Percentiles rank a stretch among this genome's conserved stretches.
Conservation (phyloP, 2,113 vertebrate species). For the Prinia subflava region DNA sequence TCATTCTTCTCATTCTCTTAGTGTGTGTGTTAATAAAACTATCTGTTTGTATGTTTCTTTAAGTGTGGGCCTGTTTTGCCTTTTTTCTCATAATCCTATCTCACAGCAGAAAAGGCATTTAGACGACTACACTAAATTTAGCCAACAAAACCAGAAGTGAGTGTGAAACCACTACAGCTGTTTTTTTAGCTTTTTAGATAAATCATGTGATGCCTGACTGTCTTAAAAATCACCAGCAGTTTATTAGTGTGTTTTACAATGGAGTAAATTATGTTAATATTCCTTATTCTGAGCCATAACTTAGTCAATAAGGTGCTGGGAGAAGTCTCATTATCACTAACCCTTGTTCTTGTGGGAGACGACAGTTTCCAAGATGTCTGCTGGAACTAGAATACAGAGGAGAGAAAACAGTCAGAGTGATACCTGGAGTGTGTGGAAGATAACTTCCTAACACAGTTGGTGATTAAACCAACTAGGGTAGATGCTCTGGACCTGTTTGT, state of each 20-base stretch:
- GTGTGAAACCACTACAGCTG: too few species aligned
- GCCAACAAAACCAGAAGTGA: too few species aligned
- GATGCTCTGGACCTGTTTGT: neutral
- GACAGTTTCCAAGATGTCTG: neutral
- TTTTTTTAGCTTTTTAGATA: neutral
- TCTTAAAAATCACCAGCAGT: neutral
- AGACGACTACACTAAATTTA: too few species aligned
- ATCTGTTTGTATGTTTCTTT: too few species aligned
- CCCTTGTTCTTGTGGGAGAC: neutral
- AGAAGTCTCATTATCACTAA: neutral
- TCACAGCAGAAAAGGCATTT: too few species aligned
- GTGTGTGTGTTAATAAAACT: too few species aligned
- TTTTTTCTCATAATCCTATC: too few species aligned
- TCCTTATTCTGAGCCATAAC: neutral
- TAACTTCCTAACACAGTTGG: neutral
- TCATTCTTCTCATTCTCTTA: too few species aligned
- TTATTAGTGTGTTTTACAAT: neutral
- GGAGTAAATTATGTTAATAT: neutral
- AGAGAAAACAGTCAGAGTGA: neutral
- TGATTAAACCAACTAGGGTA: neutral
- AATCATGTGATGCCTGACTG: neutral
- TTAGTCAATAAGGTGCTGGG: neutral
- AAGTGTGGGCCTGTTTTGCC: too few species aligned
- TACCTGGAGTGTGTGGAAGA: neutral
- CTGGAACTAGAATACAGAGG: neutral